Conservation (phyloP, 2,797 vertebrate species). For the Schizothorax lantsangensis region DNA sequence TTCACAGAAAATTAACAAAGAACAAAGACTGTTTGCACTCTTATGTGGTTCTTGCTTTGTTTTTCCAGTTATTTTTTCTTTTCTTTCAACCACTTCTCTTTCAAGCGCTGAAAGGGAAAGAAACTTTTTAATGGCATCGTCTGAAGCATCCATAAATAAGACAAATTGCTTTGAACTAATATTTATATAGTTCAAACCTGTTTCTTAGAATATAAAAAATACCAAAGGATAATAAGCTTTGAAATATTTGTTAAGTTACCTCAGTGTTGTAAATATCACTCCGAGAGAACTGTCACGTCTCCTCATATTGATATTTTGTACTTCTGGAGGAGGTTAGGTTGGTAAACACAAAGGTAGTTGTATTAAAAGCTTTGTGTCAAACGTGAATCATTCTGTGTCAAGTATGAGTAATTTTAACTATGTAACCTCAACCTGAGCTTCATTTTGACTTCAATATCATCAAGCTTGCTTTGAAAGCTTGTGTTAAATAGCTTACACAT, state of each 20-base stretch:
- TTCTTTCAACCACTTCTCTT: neutral
- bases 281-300: neutral
- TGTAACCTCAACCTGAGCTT: neutral
- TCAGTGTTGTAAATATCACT: neutral
- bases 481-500: neutral
- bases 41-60: neutral
- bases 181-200: neutral
- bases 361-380: slow-evolving; percentile 16
- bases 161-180: slow-evolving; percentile 1
- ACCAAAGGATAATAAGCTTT: neutral
- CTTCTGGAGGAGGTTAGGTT: neutral
- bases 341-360: slow-evolving; percentile 5
- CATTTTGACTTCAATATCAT: slow-evolving; percentile 16
- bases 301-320: slow-evolving; percentile 17
- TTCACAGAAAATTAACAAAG: neutral
- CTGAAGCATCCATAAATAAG: neutral
- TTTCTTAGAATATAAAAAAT: neutral
- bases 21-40: neutral
- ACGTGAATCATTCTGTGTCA: slow-evolving; percentile 13
- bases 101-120: neutral
- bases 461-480: neutral
- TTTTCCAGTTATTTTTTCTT: neutral
- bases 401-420: slow-evolving; percentile 14
- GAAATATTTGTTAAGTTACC: neutral
- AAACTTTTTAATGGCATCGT: neutral